These are phyloP conservation scores for Ianthella basta DNA, from an alignment of 37 sponge, comb jelly and placozoan genomes.

Conservation along the genomic window DNA sequence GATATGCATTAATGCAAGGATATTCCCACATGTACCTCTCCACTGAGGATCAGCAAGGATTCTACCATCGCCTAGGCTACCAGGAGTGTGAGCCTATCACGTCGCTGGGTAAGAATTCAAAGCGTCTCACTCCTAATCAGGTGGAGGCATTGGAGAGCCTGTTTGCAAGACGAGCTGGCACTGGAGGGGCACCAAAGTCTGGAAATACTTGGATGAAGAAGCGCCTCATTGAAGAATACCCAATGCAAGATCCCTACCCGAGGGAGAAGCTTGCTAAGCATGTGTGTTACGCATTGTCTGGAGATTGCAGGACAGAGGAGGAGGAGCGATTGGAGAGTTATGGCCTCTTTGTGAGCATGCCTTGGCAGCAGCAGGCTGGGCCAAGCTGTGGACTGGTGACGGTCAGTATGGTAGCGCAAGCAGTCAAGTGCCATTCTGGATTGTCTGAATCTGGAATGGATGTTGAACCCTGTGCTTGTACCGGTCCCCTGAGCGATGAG, in stretches of 20 bases:
- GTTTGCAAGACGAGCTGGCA: conserved; percentile 15
- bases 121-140: conserved; percentile 15
- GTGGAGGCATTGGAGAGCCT: conserved; percentile 31
- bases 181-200: neutral
- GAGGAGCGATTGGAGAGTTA: neutral
- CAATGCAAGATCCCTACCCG: conserved; percentile 18
- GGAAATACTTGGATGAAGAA: conserved; percentile 30
- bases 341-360: neutral
- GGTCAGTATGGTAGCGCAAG: neutral
- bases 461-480: conserved; percentile 9
- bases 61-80: conserved; percentile 23
- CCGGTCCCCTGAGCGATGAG: neutral
- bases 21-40: conserved; percentile 23
- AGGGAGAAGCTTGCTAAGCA: neutral
- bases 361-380: conserved; percentile 33
- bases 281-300: neutral
- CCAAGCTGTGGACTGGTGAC: conserved; percentile 26
- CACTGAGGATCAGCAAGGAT: conserved; percentile 19
- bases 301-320: neutral
- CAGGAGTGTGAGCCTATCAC: conserved; percentile 36
- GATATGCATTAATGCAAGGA: conserved; percentile 1
- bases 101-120: conserved; percentile 21
- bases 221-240: conserved; percentile 25
- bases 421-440: too few relatives aligned
- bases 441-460: neutral